Percentiles rank a stretch among this genome's conserved stretches.
phyloP scores from a whole-genome alignment of 2,888 invertebrate species.

The Aphidoletes aphidimyza region DNA sequence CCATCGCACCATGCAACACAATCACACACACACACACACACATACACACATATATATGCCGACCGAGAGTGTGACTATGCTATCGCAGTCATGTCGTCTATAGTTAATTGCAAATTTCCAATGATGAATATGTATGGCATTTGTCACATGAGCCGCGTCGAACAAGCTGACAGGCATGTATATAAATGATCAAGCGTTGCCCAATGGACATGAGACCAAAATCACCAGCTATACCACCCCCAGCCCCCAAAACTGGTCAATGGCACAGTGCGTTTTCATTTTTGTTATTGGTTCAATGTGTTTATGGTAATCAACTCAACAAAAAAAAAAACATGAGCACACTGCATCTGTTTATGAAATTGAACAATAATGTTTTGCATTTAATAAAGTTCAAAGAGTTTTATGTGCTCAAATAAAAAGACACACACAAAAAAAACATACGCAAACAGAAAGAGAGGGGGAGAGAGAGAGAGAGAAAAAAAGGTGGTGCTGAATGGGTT shows the following conservation, averaged over 20 bases:
- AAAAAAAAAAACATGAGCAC: neutral
- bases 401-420: no score
- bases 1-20: no score
- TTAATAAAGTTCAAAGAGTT: neutral
- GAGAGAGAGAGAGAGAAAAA: neutral
- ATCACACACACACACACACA: no score
- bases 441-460: no score
- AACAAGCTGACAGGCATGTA: slow-evolving; percentile 14
- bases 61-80: neutral
- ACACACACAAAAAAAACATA: no score
- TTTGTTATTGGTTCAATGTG: no score
- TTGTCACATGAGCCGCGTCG: neutral
- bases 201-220: neutral
- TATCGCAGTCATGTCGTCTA: neutral
- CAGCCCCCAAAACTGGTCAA: no score
- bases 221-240: neutral
- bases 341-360: slow-evolving; percentile 16
- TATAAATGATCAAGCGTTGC: slow-evolving; percentile 9
- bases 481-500: neutral
- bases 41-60: no score
- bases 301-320: neutral
- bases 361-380: slow-evolving; percentile 26
- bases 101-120: slow-evolving; percentile 1
- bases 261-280: no score
- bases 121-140: slow-evolving; percentile 39